Evolutionary conservation across 2,888 invertebrate genomes (phyloP), one percentile per base, ranked within the genome.

Genomic region (Ormyrus pomaceus): DNA sequence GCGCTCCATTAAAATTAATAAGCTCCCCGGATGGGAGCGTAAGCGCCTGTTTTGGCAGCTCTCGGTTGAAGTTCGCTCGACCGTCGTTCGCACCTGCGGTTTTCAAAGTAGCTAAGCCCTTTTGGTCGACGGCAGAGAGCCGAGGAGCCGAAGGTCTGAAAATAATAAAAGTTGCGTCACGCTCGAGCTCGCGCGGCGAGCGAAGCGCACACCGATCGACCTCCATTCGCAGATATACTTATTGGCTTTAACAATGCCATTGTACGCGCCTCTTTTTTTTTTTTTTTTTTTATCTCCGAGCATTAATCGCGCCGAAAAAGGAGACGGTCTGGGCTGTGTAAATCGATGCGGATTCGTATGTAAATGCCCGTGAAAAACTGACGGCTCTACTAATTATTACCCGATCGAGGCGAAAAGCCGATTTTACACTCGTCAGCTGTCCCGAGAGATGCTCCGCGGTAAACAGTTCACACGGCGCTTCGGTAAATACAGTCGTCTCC

Each of bases 161-260:
- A 79, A 79, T 19, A 19, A 34, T 71, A 75, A 79, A 66, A 66
- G 61, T 79, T 79, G 71, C 75, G 79, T 75, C 79, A 75, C 68
- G 66, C 61, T 45, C 58, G 6, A 58, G 55, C 65, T 51, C 34
- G 69, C 51, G 6, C 4, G 50, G 19, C 13, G 48, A 69, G 61
- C 69, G 34, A 58, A 53, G 19, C 55, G 8, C 45, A 50, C 58
- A 51, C 51, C 61, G 6, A 62, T n/a, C 68, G 80, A 62, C 80
- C 80, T 80, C 80, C 66, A 68, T 72, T 77, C 80, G 11, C 69
- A 56, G 10, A 76, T 48, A 71, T 61, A 66, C 75, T 80, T 76
- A 68, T 62, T 68, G 80, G 61, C 68, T 76, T 71, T 68, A 72
- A 76, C 80, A 68, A 76, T 76, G 59, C 76, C 51, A 72, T 80